Percentiles rank a stretch among this genome's conserved stretches.
phyloP scores from a whole-genome alignment of 2,113 vertebrate species.

The Pangasianodon hypophthalmus region DNA sequence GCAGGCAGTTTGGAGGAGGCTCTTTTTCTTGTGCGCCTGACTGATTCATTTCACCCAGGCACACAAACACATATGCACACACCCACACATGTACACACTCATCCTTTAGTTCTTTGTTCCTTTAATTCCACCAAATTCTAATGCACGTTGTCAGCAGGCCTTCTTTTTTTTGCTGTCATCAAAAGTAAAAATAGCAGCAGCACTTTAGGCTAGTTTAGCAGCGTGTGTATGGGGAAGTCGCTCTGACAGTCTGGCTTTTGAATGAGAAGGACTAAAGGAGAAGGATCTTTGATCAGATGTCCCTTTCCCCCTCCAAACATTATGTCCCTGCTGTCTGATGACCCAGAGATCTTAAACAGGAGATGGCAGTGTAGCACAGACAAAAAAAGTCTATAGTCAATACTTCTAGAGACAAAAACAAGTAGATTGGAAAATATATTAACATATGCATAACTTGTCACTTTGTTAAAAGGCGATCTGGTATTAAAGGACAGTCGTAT shows the following conservation, averaged over 20 bases:
- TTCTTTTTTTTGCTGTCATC: constrained; percentile 59
- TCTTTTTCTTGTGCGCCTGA: constrained; percentile 23
- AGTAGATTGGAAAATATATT: background rate
- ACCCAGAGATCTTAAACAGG: constrained; percentile 67
- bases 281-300: constrained; percentile 73
- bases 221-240: constrained; percentile 62
- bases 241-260: constrained; percentile 72
- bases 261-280: constrained; percentile 75
- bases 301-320: constrained; percentile 12
- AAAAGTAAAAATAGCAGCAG: constrained; percentile 77
- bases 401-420: background rate
- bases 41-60: constrained; percentile 39
- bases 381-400: constrained; percentile 10
- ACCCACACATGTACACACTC: constrained; percentile 44
- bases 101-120: constrained; percentile 62
- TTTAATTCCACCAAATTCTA: constrained; percentile 62
- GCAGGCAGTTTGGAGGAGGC: constrained; percentile 32
- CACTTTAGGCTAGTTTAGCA: constrained; percentile 75
- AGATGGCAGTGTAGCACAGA: constrained; percentile 73
- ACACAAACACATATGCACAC: constrained; percentile 20
- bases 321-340: constrained; percentile 25
- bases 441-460: background rate
- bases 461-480: background rate
- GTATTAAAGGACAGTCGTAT: background rate
- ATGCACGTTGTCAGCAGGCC: constrained; percentile 62